phyloP scores from a whole-genome alignment of 2,797 vertebrate species.

The Siniperca scherzeri region DNA sequence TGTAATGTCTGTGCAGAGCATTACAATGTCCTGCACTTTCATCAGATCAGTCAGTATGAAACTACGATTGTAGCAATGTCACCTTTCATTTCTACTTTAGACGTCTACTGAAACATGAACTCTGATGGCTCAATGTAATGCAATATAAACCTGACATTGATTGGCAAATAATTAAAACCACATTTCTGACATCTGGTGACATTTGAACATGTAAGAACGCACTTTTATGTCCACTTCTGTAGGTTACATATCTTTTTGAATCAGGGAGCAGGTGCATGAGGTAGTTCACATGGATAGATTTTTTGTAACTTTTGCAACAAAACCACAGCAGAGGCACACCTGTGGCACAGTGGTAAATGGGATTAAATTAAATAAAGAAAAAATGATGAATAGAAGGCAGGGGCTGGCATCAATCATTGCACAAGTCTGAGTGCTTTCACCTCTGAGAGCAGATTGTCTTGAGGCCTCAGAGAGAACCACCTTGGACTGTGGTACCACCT shows the following conservation, averaged over 20 bases:
- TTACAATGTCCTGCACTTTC: constrained; percentile 1
- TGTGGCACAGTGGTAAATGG: constrained; percentile 1
- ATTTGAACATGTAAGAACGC: neutral
- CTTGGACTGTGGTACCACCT: neutral
- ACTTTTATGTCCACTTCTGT: neutral
- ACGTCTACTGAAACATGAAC: neutral
- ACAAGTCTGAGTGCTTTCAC: constrained; percentile 18
- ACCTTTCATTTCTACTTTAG: neutral
- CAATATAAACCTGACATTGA: neutral
- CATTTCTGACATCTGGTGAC: neutral
- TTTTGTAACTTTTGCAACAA: constrained; percentile 8
- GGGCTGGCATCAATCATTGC: constrained; percentile 25
- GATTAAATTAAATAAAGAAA: constrained; percentile 2
- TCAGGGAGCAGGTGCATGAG: neutral
- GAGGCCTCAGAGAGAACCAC: constrained; percentile 18
- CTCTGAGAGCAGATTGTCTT: constrained; percentile 23
- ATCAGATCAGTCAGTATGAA: neutral
- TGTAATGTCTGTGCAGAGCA: neutral
- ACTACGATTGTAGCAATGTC: neutral
- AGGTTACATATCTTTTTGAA: neutral
- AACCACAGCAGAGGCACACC: neutral
- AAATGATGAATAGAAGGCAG: constrained; percentile 20
- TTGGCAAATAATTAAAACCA: neutral
- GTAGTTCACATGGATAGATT: neutral
- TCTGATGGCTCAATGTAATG: neutral